phyloP scores from a whole-genome alignment of 1,140 invertebrate species.

The Drosophila melanica region DNA sequence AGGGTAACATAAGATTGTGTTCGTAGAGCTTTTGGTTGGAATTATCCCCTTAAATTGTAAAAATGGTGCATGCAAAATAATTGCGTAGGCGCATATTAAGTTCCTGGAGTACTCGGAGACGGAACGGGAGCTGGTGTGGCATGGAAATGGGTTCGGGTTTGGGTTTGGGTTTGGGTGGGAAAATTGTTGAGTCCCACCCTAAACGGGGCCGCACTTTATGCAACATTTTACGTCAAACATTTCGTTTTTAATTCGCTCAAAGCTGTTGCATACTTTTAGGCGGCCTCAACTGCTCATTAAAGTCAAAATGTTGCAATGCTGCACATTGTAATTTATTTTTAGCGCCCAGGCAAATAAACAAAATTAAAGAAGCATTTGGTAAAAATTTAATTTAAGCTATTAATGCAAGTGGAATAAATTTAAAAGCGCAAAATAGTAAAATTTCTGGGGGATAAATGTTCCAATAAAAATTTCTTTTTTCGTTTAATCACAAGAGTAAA shows the following conservation, averaged over 20 bases:
- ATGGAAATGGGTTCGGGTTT: constrained; percentile 4
- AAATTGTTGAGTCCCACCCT: background rate
- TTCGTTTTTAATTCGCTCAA: constrained; percentile 40
- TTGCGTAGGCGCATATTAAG: constrained; percentile 55
- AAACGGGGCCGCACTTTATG: constrained; percentile 26
- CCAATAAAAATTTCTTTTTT: too few relatives aligned
- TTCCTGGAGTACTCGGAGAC: constrained; percentile 24
- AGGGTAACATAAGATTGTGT: constrained; percentile 5
- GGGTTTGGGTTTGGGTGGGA: too few relatives aligned
- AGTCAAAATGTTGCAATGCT: constrained; percentile 43
- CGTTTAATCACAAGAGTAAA: too few relatives aligned
- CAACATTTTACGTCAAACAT: constrained; percentile 45
- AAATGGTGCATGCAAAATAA: constrained; percentile 58
- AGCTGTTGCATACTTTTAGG: constrained; percentile 36
- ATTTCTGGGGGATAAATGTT: too few relatives aligned
- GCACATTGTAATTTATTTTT: constrained; percentile 17
- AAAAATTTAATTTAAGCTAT: too few relatives aligned
- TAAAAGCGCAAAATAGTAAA: too few relatives aligned
- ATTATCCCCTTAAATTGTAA: constrained; percentile 41
- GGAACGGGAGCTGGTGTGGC: constrained; percentile 7
- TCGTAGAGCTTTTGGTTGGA: background rate
- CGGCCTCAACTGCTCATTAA: constrained; percentile 30
- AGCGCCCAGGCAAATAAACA: constrained; percentile 30
- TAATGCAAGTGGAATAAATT: background rate
- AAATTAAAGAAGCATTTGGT: background rate